phyloP scores from a whole-genome alignment of 1,140 invertebrate species.

The Hylaeus anthracinus region DNA sequence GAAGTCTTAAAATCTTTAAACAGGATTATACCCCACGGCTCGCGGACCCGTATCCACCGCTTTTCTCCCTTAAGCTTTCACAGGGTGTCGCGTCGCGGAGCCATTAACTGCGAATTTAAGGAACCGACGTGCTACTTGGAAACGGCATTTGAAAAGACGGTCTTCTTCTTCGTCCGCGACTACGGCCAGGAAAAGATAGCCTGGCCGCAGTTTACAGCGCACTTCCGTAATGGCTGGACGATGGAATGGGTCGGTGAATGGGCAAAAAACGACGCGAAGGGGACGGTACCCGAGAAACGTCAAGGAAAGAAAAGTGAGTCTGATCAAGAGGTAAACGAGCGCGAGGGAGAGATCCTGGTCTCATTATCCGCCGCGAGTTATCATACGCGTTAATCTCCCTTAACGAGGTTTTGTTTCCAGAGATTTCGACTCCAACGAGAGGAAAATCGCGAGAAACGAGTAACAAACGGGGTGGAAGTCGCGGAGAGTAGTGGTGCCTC shows the following conservation, averaged over 20 bases:
- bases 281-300: constrained; percentile 28
- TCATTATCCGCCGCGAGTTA: constrained; percentile 46
- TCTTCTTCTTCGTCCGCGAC: not conserved
- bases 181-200: not conserved
- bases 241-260: constrained; percentile 29
- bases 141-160: constrained; percentile 42
- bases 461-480: too few species aligned
- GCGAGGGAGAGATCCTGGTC: constrained; percentile 31
- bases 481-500: too few species aligned
- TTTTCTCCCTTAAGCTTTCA: constrained; percentile 33
- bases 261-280: not conserved
- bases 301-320: constrained; percentile 10
- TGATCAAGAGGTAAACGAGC: constrained; percentile 44
- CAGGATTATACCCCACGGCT: constrained; percentile 9
- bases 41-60: not conserved
- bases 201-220: constrained; percentile 33
- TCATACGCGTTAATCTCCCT: constrained; percentile 48
- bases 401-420: constrained; percentile 31
- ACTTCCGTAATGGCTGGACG: constrained; percentile 31
- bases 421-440: constrained; percentile 5
- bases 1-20: constrained; percentile 43
- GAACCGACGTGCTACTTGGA: constrained; percentile 33
- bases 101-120: constrained; percentile 55
- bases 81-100: constrained; percentile 33
- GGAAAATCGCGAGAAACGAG: not conserved